A percentile compares a stretch with the other conserved stretches of the same genome.
These are phyloP conservation scores for Amphiduros pacificus DNA, from an alignment of 2,888 invertebrate genomes.

Conservation along the genomic window DNA sequence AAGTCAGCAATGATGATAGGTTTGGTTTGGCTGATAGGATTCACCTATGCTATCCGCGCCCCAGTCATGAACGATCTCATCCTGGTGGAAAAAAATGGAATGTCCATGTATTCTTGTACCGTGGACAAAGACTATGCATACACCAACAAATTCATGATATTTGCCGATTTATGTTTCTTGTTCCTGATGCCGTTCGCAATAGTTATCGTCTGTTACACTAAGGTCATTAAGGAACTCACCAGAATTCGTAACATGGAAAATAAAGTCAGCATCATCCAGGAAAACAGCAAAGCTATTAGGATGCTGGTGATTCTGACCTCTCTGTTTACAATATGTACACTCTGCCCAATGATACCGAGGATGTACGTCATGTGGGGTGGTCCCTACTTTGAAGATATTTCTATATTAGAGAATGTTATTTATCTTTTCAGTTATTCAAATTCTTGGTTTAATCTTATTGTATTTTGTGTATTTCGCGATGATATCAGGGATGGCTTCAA, in stretches of 20 bases:
- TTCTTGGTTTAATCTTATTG: conserved; percentile 17
- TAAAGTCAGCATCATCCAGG: neutral
- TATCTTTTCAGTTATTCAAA: conserved; percentile 17
- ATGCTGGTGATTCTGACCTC: conserved; percentile 12
- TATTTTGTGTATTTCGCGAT: conserved; percentile 10
- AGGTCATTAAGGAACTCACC: conserved; percentile 6
- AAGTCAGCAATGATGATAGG: neutral
- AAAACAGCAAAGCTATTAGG: conserved; percentile 7
- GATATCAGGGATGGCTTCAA: conserved; percentile 6
- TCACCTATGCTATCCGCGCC: conserved; percentile 16
- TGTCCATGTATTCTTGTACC: conserved; percentile 10
- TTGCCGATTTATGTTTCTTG: conserved; percentile 9
- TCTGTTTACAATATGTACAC: conserved; percentile 14
- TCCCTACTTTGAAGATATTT: neutral
- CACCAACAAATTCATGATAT: conserved; percentile 9
- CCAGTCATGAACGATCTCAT: conserved; percentile 9
- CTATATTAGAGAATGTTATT: neutral
- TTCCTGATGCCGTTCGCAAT: conserved; percentile 14
- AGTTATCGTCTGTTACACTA: conserved; percentile 16
- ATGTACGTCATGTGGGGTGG: conserved; percentile 8
- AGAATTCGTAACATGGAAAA: neutral
- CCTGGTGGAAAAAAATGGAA: neutral
- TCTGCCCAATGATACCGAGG: neutral
- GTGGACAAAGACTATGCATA: neutral
- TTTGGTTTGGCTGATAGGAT: conserved; percentile 11